Evolutionary conservation across 2,113 vertebrate genomes (phyloP), one percentile per base, ranked within the genome.

Genomic region (Phainopepla nitens): DNA sequence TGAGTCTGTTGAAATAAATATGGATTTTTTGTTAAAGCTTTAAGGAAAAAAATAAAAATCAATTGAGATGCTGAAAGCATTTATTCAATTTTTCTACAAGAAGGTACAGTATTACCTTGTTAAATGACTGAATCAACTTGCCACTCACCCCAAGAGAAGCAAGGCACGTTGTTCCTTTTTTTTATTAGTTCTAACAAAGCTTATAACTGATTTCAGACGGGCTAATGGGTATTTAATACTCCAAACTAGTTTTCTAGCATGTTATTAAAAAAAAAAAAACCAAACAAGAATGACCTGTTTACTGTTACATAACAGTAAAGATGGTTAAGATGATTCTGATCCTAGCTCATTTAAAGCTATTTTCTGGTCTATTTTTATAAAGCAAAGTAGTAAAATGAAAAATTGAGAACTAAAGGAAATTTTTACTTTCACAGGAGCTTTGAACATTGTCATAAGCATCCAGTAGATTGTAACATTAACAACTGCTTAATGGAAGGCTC

Each of bases 21-120:
- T 96, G 65, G 96, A 97, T 96, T 97, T 97, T 95, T 97, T 96
- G 95, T 97, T 91, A 97, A 97, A 96, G 87, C 65, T 96, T 93
- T 87, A 51, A 82, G 42, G n/a, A 42, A 85, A 70, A 66, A 78
- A n/a, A 83, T n/a, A 91, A 90, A 96, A 96, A 96, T 97, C 93
- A 97, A 97, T 93, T 80, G 65, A 86, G 62, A 95, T 68, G 78
- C 83, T 81, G 81, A 97, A 97, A 84, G 58, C 68, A 92, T 91
- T 94, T 86, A 94, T 93, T 95, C 87, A 94, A 95, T 97, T 97
- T 86, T 97, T 77, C 60, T 84, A 82, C 69, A 93, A 75, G 57
- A 94, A 97, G 72, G 49, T 89, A 93, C 41, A 80, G 78, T 83
- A 92, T 94, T 95, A 93, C 72, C 85, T 92, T 87, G 73, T 93